Evolutionary conservation across 2,888 invertebrate genomes (phyloP).

Genomic region (Nemurella pictetii): DNA sequence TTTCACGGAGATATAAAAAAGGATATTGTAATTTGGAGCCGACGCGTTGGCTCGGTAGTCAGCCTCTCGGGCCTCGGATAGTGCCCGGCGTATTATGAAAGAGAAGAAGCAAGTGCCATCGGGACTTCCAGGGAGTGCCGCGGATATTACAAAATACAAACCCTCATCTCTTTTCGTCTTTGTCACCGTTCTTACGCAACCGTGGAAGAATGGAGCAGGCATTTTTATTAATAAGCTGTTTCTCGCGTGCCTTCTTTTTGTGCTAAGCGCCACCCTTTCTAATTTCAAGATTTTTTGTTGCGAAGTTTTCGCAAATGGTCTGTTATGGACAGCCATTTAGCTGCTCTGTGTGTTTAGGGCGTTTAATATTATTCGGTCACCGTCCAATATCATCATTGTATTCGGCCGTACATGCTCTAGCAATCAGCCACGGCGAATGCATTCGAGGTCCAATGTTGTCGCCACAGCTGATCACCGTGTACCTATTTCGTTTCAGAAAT

Average conservation of each 20-base stretch:
- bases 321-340: too few relatives aligned
- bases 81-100: background rate
- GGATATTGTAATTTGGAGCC: slow-evolving; percentile 15
- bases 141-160: background rate
- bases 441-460: too few relatives aligned
- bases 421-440: too few relatives aligned
- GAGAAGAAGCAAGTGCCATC: background rate
- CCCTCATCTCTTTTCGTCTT: background rate
- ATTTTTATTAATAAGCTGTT: background rate
- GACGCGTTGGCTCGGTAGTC: background rate
- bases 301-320: too few relatives aligned
- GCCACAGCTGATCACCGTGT: background rate
- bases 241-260: background rate
- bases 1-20: background rate
- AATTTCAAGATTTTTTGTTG: too few relatives aligned
- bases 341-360: too few relatives aligned
- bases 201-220: background rate
- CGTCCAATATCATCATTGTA: too few relatives aligned
- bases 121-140: background rate
- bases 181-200: background rate
- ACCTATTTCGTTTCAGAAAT: background rate
- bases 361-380: too few relatives aligned
- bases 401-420: too few relatives aligned
- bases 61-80: background rate
- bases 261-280: background rate